Evolutionary conservation across 2,113 vertebrate genomes (phyloP), one percentile per base, ranked within the genome.

Genomic region (Misgurnus anguillicaudatus): DNA sequence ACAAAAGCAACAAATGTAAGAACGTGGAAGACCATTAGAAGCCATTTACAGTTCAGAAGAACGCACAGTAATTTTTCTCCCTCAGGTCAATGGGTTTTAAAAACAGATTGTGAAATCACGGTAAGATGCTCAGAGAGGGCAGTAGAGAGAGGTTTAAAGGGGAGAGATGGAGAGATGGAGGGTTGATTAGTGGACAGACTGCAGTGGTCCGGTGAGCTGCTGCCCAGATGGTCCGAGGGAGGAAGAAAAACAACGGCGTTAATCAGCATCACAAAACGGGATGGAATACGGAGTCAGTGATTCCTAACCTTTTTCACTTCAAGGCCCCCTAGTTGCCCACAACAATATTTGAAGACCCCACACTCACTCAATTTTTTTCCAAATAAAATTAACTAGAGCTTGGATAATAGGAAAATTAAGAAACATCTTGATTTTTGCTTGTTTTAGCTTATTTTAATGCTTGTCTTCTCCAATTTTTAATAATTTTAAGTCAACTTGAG

Each of bases 191-290:
- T 65, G 55, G 66, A 70, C 36, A 66, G 71, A 60, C 78, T 64
- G 47, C 57, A 62, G 66, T 55, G 41, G 74, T 68, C 51, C 58
- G 5, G 38, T 76, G 75, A 75, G 61, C 62, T 74, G 66, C 48
- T 74, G 48, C 70, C 81, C 86, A 86, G 85, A 86, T 86, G 82
- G 82, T 83, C 82, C 21, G 82, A 84, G 55, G 75, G 78, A 81
- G 82, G 57, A 65, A 47, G 47, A 81, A 83, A 48, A 47, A 60
- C 51, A 77, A 31, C 24, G 24, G 42, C 39, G 67, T 82, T 85
- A 83, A 85, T 85, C 84, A 84, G 71, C 67, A 79, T 58, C 74
- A 31, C 38, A 39, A 51, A 41, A 9, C 65, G 21, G 10, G 7
- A 45, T 45, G 24, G 24, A 31, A 31, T 31, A 31, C 24, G 24